Base-by-base conservation (phyloP, 2,113 vertebrate genomes). In the Enhydra lutris region DNA sequence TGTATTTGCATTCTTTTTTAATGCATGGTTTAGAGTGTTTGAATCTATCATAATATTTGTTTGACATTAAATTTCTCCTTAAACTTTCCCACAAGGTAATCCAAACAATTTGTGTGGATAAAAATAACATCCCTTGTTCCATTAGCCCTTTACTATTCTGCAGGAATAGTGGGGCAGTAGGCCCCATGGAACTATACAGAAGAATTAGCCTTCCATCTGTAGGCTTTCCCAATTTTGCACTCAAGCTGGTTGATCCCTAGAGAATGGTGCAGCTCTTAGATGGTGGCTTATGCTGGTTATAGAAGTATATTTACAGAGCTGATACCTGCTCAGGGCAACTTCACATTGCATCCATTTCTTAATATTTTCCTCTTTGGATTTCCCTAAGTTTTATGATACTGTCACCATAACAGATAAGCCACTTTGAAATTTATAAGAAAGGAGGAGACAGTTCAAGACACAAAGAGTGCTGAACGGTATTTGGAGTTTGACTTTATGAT, bases 181-280 rank as follows among this genome's bases (percentile, higher is more conserved):
- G 14, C 42, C 45, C 24, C 18, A 18, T 4, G 76, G 89, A 96
- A 83, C 45, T 39, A 73, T 0, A 65, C 34, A 94, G 63, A 84
- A 92, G 63, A 94, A 96, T 80, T n/a, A 92, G 50, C 14, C 59
- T 95, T 69, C 34, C 31, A 78, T 67, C 65, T 73, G 31, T 4
- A 47, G 21, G 17, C 81, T 96, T 31, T 42, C 67, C 79, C 55
- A 79, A 55, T 85, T 79, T 85, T 71, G 31, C 34, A 45, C 59
- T 95, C 69, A 91, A 95, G 87, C 74, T 92, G 26, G 36, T 73
- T 89, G 47, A 67, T 93, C 74, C 76, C 71, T 39, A 84, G 79
- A 92, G 88, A 96, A 71, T 78, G 15, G 63, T 80, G 90, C 95
- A 97, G 89, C 82, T 93, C 83, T 95, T 94, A 93, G 23, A 42